A percentile compares a stretch with the other conserved stretches of the same genome.
These are phyloP conservation scores for Chrysomela aeneicollis DNA, from an alignment of 2,888 invertebrate genomes.

Conservation along the genomic window DNA sequence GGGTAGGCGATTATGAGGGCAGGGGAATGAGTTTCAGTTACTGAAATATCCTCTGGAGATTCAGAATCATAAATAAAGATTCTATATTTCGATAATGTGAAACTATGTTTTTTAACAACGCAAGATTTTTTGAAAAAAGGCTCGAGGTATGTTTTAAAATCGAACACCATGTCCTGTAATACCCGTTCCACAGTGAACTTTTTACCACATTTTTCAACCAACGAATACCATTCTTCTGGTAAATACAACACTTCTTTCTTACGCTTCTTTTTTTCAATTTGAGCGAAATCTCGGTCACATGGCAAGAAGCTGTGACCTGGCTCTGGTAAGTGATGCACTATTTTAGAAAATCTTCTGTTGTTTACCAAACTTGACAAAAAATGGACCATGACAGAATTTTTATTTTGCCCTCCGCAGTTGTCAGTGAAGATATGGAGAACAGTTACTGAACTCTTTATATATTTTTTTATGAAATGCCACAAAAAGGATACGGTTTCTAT, in stretches of 20 bases:
- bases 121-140: conserved; percentile 26
- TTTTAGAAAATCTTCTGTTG: conserved; percentile 23
- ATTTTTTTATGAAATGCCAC: too few relatives aligned
- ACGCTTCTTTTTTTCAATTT: conserved; percentile 30
- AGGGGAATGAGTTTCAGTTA: conserved; percentile 11
- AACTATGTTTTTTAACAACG: conserved; percentile 13
- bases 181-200: conserved; percentile 30
- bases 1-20: conserved; percentile 2
- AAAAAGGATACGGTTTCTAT: too few relatives aligned
- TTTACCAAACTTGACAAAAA: conserved; percentile 18
- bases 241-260: conserved; percentile 30
- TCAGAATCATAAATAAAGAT: conserved; percentile 14
- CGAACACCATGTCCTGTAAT: conserved; percentile 26
- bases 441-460: not conserved
- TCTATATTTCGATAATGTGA: conserved; percentile 11
- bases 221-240: conserved; percentile 35
- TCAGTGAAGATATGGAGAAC: conserved; percentile 24
- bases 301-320: conserved; percentile 26
- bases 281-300: conserved; percentile 27
- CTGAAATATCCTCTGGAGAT: conserved; percentile 13
- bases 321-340: conserved; percentile 26
- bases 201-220: conserved; percentile 32
- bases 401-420: conserved; percentile 21
- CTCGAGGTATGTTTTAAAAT: conserved; percentile 26
- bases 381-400: conserved; percentile 20